phyloP scores from a whole-genome alignment of 2,113 vertebrate genomes.

The Puntigrus tetrazona region DNA sequence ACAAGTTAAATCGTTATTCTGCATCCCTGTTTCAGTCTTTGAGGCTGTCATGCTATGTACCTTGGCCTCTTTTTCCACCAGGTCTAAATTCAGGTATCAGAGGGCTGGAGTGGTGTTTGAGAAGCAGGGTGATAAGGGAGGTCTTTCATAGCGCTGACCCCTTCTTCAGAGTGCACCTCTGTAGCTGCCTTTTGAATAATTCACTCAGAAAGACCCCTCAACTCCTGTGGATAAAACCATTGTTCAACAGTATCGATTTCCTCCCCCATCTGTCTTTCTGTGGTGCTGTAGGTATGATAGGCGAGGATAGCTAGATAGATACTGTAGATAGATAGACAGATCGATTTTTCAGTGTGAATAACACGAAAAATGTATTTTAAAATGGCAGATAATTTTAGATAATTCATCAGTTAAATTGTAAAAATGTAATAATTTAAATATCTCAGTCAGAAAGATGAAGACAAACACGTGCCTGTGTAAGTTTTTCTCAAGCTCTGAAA shows the following conservation, averaged over 20 bases:
- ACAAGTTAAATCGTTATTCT: background rate
- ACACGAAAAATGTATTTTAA: too few species aligned
- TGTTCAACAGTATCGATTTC: conserved; percentile 81
- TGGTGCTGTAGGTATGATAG: conserved; percentile 47
- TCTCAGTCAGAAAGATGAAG: background rate
- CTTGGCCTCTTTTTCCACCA: background rate
- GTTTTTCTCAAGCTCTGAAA: background rate
- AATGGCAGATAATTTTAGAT: background rate
- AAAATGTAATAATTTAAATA: background rate
- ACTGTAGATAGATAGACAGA: too few species aligned
- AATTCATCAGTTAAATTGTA: background rate
- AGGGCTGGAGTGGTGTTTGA: conserved; percentile 47
- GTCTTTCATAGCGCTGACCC: conserved; percentile 65
- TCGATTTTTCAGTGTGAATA: too few species aligned
- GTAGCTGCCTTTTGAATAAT: conserved; percentile 84
- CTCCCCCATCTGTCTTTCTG: conserved; percentile 62
- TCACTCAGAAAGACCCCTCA: conserved; percentile 76
- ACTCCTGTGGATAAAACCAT: conserved; percentile 78
- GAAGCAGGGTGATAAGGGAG: conserved; percentile 30
- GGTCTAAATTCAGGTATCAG: conserved; percentile 27
- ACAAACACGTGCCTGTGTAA: background rate
- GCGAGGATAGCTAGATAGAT: background rate
- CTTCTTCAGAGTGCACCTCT: conserved; percentile 68
- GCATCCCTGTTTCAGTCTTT: background rate
- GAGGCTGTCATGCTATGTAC: background rate